Conservation (phyloP, 2,797 vertebrate genomes). For the Spizella passerina region DNA sequence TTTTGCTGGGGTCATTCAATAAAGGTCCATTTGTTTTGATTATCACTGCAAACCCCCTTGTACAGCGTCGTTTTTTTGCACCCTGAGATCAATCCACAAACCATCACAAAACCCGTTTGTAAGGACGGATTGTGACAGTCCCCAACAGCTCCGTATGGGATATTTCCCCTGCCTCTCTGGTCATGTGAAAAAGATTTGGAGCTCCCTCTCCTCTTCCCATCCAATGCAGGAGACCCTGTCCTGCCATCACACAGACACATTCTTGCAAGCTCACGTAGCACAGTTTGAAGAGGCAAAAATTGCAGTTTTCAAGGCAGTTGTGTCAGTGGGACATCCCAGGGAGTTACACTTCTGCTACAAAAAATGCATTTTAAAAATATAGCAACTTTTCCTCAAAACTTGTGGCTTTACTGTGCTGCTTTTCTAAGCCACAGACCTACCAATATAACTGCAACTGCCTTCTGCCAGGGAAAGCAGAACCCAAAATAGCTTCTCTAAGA, state of each 20-base stretch:
- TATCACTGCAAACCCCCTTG: no score
- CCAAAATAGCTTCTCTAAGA: not conserved
- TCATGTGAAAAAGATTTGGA: not conserved
- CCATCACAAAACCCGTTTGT: no score
- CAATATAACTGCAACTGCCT: not conserved
- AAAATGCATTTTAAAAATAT: not conserved
- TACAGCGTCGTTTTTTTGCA: no score
- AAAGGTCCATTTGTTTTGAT: no score
- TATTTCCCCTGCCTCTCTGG: not conserved
- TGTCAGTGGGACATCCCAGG: not conserved
- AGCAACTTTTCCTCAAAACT: not conserved
- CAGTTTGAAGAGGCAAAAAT: not conserved
- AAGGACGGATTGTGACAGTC: no score
- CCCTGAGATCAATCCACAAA: no score
- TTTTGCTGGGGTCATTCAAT: no score
- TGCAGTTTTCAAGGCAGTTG: not conserved
- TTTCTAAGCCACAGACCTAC: not conserved
- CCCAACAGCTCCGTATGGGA: accelerated
- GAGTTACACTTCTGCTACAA: not conserved
- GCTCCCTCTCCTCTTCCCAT: not conserved
- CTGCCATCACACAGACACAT: accelerated
- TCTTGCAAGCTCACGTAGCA: not conserved
- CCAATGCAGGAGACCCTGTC: not conserved
- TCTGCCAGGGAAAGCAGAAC: not conserved
- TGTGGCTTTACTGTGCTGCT: not conserved